Evolutionary conservation across 2,113 vertebrate species (phyloP), one percentile per base, ranked within the genome.

Genomic region (Coreoperca whiteheadi): DNA sequence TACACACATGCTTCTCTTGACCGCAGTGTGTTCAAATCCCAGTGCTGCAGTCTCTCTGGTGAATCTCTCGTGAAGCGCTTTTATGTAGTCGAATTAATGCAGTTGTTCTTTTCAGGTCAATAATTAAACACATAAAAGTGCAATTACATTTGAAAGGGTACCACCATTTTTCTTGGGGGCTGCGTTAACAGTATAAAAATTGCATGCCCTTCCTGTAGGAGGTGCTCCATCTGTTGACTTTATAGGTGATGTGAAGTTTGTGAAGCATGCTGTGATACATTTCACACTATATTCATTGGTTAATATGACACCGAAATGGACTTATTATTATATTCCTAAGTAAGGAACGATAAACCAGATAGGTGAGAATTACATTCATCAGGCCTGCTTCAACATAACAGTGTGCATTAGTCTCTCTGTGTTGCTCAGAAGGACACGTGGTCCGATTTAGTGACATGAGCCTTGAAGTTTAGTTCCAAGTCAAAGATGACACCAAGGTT

Each of bases 61-160:
- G 88, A 91, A 87, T 86, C 79, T 85, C 88, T 90, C 68, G 28
- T 91, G 81, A 88, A 94, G 84, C 70, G 25, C 73, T 93, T 93
- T 94, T 78, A 93, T 94, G 84, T 81, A 82, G 85, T 85, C 71
- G 81, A 94, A 93, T 92, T 88, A 94, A 93, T 92, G 91, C 89
- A 91, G 92, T 94, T 95, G 95, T 95, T 95, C 93, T 95, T 95
- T 95, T 94, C 93, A 93, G 94, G 94, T 96, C 94, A 95, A 88
- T 92, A 94, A 94, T 95, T 95, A 94, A 95, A 95, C 92, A 93
- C 94, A 94, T 95, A 94, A 95, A 95, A 94, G 89, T 90, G 82
- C 94, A 95, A 94, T 95, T 94, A 92, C 89, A 91, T 93, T 92
- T 91, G 91, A 95, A 94, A 92, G 89, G 91, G 82, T 74, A 86